Evolutionary conservation across 1,140 invertebrate genomes (phyloP).

Genomic region (Halesus radiatus): DNA sequence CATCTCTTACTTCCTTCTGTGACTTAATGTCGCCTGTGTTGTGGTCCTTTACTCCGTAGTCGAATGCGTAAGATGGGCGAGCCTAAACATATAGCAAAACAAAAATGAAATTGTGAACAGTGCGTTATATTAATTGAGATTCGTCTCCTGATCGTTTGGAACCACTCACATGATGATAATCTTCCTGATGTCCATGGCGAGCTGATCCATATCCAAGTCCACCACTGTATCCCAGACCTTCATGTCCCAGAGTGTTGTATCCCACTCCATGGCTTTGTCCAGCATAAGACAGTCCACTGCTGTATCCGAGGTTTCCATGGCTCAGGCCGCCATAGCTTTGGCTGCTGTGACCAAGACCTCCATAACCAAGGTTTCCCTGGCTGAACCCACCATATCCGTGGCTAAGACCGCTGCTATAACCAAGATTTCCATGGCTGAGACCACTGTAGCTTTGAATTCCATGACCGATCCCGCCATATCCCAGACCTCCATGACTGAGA

Average conservation of each 20-base stretch:
- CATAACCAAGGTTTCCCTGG: neutral
- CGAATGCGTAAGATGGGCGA: constrained; percentile 59
- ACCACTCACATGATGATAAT: constrained; percentile 20
- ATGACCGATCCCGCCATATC: neutral
- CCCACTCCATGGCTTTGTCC: neutral
- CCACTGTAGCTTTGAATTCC: no score
- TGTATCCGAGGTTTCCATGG: neutral
- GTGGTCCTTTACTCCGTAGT: constrained; percentile 60
- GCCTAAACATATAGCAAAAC: no score
- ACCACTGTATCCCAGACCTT: constrained; percentile 1
- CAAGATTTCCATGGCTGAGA: no score
- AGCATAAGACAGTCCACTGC: neutral
- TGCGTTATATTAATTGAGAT: neutral
- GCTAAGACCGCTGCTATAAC: neutral
- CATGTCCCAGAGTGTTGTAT: no score
- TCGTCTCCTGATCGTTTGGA: neutral
- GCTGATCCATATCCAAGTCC: neutral
- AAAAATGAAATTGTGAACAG: neutral
- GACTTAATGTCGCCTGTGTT: constrained; percentile 61
- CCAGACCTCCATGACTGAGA: neutral
- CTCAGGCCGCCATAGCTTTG: neutral
- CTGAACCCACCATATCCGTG: neutral
- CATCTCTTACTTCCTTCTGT: constrained; percentile 61
- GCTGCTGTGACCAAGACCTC: neutral
- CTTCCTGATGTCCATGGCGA: neutral